Base-by-base conservation (phyloP, 2,888 invertebrate species). In the Eupithecia subfuscata region DNA sequence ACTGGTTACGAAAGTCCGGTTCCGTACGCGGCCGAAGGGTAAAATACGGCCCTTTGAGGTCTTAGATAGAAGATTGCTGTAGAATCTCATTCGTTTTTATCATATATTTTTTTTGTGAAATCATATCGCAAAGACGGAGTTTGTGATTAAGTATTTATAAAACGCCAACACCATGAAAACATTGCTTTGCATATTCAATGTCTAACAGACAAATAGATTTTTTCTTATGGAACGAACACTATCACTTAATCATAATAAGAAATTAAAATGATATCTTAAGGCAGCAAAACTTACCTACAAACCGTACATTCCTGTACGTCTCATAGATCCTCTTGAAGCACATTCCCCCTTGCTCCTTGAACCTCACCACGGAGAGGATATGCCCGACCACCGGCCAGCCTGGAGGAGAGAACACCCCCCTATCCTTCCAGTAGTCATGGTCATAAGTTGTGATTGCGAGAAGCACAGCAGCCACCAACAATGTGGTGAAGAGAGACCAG, bases 291-390 rank as follows among this genome's bases (percentile, higher is more conserved):
- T 89, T 77, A 94, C 95, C 95, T 75, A 95, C 86, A 88, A 90
- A 91, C 78, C 88, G 84, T 71, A 90, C 84, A 78, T 91, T 82
- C 82, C 85, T 92, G 79, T 93, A 90, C 0, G 85, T 86, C 74
- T 95, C 92, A 65, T 95, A 95, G 70, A 94, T 91, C 79, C 89
- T 90, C 79, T 93, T 91, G 81, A 94, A 95, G 77, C 91, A 92
- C 83, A 93, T 88, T 0, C 94, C 95, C 2, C 92, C 92, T 83
- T 95, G 95, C 79, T 94, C 94, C 82, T 90, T 91, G 76, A 94
- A 92, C 56, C 88, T 85, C 12, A 92, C 91, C 76, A 94, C 92
- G 0, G 92, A 84, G 71, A 87, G 81, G 43, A 94, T 94, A 78
- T 95, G 94, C 2, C 95, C 95, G 0, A 94, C 93, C 4, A 95